Evolutionary conservation across 1,140 invertebrate genomes (phyloP), one percentile per base, ranked within the genome.

Genomic region (Campoletis sonorensis): DNA sequence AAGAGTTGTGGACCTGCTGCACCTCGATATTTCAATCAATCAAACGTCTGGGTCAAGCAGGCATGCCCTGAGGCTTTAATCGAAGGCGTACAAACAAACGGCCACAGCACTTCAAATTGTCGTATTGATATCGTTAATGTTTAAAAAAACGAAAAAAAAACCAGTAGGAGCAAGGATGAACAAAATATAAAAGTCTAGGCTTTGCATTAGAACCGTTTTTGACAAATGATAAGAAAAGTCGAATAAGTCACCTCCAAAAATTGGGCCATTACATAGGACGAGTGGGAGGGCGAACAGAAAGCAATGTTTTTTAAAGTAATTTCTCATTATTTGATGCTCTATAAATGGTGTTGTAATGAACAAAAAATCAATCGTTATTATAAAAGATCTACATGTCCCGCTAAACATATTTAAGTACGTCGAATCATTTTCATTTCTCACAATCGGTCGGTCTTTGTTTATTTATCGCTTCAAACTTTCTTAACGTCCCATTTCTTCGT

Each of bases 1-100:
- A 67, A 21, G 30, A 67, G 61, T 21, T 11, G 61, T n/a, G 61
- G 61, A 27, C n/a, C 16, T 11, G 61, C n/a, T 33, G 1, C 67
- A 70, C 67, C 13, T 18, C 67, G 67, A 33, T 70, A 8, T 18
- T 4, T 70, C 27, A 23, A 70, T 70, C 13, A 27, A 70, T 70
- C 67, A 70, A 33, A 23, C 67, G 67, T 0, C 26, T 70, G 67
- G 67, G 67, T 70, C 67, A 70, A 70, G 67, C 33, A 33, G 67
- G 67, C 8, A 10, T 15, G 67, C 27, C 16, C 27, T 16, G 67
- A 70, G 26, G 67, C 30, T 70, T 70, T 27, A 70, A 70, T 70
- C 67, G 27, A 33, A 33, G 2, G n/a, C n/a, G 30, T 2, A 33
- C 27, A 70, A 70, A 70, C 23, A 70, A 70, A 70, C 67, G 23